Evolutionary conservation across 1,140 invertebrate species (phyloP), one percentile per base, ranked within the genome.

Genomic region (Triops longicaudatus): DNA sequence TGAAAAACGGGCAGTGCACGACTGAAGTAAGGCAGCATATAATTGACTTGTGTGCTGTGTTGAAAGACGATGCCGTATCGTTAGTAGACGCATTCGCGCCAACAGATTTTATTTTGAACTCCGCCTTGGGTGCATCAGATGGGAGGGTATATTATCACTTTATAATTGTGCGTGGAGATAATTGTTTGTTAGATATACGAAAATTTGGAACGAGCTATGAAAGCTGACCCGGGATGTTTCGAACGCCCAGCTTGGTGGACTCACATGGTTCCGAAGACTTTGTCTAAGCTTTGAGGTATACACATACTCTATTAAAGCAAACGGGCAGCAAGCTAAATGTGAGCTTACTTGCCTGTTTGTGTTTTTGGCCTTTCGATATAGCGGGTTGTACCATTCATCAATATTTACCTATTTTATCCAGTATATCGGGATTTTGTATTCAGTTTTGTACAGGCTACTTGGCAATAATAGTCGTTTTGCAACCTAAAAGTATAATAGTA

Each of bases 81-180:
- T 85, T 96, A n/a, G 90, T 90, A 1, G 96, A 98, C 87, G 89
- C 89, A 1, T 87, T 97, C 77, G 92, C 94, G 22, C 94, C 94
- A 1, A 91, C 93, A 17, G 95, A 98, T 86, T 96, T 92, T 82
- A 88, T 93, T 80, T 82, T 95, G 0, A 91, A 92, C 81, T 95
- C 93, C 7, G 88, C 90, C 17, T 84, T 95, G 14, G 93, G 93
- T 73, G 85, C 87, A 81, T 89, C 92, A 2, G 92, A 95, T 86
- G 94, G 93, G 82, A 86, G 93, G 84, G 92, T 95, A 76, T 96
- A 96, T 83, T 83, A 85, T 78, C 83, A n/a, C n/a, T n/a, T n/a
- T n/a, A n/a, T n/a, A n/a, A n/a, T n/a, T n/a, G n/a, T n/a, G n/a
- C n/a, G n/a, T n/a, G n/a, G n/a, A 86, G 77, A 81, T 74, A 74